phyloP scores from a whole-genome alignment of 2,113 vertebrate species.

The Sorex araneus region DNA sequence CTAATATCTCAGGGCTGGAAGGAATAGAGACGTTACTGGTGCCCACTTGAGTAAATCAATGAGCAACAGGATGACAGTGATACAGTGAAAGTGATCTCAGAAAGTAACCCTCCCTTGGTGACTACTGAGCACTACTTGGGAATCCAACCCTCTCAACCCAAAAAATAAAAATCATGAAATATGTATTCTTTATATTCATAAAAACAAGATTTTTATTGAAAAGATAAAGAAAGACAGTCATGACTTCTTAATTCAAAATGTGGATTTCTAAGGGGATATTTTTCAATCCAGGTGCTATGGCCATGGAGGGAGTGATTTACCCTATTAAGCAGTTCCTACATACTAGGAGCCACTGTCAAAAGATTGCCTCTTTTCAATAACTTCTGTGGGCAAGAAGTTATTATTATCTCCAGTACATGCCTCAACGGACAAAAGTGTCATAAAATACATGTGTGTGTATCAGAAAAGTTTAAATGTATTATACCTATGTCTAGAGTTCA shows the following conservation, averaged over 20 bases:
- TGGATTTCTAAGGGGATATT: neutral
- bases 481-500: neutral
- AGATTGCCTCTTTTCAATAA: neutral
- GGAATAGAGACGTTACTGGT: too few species aligned
- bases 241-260: neutral
- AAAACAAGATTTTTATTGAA: too few species aligned
- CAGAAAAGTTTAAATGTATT: neutral
- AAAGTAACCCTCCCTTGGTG: too few species aligned
- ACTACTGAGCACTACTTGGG: too few species aligned
- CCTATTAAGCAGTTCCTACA: too few species aligned
- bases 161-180: neutral
- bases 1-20: too few species aligned
- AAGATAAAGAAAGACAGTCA: neutral
- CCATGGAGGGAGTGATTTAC: too few species aligned
- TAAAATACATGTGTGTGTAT: conserved; percentile 6
- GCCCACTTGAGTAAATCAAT: too few species aligned
- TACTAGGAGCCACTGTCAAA: neutral
- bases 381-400: neutral
- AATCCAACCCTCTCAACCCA: too few species aligned
- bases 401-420: conserved; percentile 12
- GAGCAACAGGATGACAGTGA: too few species aligned
- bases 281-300: neutral
- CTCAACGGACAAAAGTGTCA: neutral
- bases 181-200: too few species aligned
- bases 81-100: too few species aligned